phyloP scores from a whole-genome alignment of 2,797 vertebrate genomes.

The Ateles fusciceps region DNA sequence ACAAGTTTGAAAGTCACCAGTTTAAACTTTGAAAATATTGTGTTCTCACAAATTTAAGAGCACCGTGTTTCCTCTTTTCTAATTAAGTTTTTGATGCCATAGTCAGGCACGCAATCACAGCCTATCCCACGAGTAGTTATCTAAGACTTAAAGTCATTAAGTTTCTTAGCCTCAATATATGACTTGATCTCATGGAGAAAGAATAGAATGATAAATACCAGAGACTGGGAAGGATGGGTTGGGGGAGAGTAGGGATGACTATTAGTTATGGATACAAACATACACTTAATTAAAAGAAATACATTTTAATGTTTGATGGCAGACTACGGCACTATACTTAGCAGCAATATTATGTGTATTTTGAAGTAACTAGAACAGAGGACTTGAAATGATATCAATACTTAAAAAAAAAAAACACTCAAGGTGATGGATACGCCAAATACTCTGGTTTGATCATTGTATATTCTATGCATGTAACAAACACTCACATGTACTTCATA shows the following conservation, averaged over 20 bases:
- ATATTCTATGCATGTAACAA: background rate
- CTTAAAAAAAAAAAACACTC: background rate
- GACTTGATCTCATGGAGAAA: background rate
- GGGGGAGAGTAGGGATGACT: background rate
- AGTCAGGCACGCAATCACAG: background rate
- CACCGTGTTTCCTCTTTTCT: conserved; percentile 3
- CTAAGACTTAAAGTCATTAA: background rate
- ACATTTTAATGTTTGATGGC: background rate
- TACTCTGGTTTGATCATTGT: background rate
- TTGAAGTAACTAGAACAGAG: background rate
- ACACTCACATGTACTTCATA: background rate
- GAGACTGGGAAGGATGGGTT: background rate
- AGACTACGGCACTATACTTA: background rate
- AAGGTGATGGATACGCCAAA: background rate
- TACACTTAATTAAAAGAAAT: background rate
- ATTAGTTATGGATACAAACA: background rate
- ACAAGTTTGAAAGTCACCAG: conserved; percentile 70
- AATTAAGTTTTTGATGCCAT: conserved; percentile 52
- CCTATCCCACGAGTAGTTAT: background rate
- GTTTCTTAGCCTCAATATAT: background rate
- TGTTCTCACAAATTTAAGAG: conserved; percentile 15
- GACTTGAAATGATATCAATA: background rate
- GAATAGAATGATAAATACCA: background rate
- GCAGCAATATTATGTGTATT: background rate
- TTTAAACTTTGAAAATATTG: conserved; percentile 49